A percentile compares a stretch with the other conserved stretches of the same genome.
Evolutionary conservation across 1,140 invertebrate genomes (phyloP).

Genomic region (Conus betulinus): DNA sequence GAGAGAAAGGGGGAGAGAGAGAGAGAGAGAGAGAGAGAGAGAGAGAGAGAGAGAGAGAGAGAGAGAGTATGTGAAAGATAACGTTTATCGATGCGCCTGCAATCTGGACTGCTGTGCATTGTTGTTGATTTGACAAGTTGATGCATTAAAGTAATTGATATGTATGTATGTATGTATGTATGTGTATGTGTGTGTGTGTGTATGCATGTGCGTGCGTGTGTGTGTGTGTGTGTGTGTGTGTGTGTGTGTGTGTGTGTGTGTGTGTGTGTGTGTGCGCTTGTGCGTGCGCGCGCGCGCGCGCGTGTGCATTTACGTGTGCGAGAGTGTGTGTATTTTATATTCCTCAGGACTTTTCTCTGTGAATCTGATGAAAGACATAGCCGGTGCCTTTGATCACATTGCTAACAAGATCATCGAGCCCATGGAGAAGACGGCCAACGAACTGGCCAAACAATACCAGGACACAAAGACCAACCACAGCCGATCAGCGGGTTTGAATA

Average conservation of each 20-base stretch:
- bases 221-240: background rate
- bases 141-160: no score
- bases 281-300: background rate
- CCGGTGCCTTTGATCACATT: conserved; percentile 37
- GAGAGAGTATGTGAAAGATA: no score
- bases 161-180: no score
- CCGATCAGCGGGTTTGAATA: conserved; percentile 17
- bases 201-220: no score
- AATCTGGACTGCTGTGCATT: no score
- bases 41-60: no score
- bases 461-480: background rate
- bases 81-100: no score
- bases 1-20: no score
- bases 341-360: conserved; percentile 28
- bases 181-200: background rate
- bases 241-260: conserved; percentile 15
- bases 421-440: conserved; percentile 32
- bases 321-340: background rate
- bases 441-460: conserved; percentile 24
- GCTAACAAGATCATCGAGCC: conserved; percentile 30
- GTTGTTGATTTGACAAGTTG: no score
- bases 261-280: background rate
- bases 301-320: no score
- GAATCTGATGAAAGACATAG: conserved; percentile 15
- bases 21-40: background rate